Percentiles rank a stretch among this genome's conserved stretches.
phyloP scores from a whole-genome alignment of 92 coral and sea anemone species.

The Heliopora coerulea region DNA sequence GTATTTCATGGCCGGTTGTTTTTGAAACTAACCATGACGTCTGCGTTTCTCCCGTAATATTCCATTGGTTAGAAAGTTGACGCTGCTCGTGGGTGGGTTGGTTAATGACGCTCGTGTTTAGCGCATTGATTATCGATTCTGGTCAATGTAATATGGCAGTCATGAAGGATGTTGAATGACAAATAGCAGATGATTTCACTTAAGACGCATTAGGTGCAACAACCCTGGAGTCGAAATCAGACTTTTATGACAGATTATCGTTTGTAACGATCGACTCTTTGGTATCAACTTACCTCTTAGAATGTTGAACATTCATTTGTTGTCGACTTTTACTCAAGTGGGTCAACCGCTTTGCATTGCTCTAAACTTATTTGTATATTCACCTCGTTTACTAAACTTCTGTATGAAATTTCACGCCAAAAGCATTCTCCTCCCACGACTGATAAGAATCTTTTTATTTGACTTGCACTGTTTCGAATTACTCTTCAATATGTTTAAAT shows the following conservation, averaged over 20 bases:
- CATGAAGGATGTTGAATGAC: constrained; percentile 32
- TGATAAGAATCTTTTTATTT: too few relatives aligned
- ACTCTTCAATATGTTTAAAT: neutral
- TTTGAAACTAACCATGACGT: too few relatives aligned
- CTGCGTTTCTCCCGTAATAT: too few relatives aligned
- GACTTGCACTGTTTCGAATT: too few relatives aligned
- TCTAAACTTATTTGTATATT: too few relatives aligned
- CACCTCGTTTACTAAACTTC: too few relatives aligned
- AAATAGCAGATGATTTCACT: constrained; percentile 18
- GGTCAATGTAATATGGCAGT: constrained; percentile 19
- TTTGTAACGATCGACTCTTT: neutral
- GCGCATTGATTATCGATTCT: neutral
- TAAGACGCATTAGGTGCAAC: constrained; percentile 12
- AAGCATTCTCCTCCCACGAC: too few relatives aligned
- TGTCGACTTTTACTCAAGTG: too few relatives aligned
- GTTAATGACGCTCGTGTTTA: neutral
- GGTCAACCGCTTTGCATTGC: too few relatives aligned
- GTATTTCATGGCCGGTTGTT: neutral
- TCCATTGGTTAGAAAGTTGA: too few relatives aligned
- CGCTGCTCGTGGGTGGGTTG: too few relatives aligned
- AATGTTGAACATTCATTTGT: neutral
- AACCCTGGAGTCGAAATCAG: neutral
- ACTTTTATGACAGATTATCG: constrained; percentile 9
- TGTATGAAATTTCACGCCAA: too few relatives aligned
- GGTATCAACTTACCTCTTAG: constrained; percentile 2